phyloP scores from a whole-genome alignment of 92 coral and sea anemone species.

The Paragorgia papillata region DNA sequence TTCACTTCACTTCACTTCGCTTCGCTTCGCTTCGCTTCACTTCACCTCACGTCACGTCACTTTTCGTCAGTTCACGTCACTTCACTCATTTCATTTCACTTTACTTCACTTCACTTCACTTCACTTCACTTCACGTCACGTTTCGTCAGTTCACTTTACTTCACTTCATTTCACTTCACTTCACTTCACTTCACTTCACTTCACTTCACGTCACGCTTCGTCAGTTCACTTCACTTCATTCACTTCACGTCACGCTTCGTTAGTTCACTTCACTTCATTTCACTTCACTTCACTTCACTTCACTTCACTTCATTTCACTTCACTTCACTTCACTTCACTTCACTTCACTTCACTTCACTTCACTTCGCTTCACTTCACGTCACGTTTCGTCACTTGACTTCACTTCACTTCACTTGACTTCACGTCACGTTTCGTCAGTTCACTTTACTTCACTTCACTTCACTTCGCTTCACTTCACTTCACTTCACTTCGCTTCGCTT shows the following conservation, averaged over 20 bases:
- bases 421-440: background rate
- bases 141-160: no score
- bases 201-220: background rate
- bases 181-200: no score
- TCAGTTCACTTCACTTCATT: constrained; percentile 1
- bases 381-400: background rate
- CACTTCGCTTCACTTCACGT: background rate
- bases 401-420: background rate
- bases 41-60: constrained; percentile 12
- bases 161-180: background rate
- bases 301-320: background rate
- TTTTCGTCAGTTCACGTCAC: constrained; percentile 15
- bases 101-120: constrained; percentile 33
- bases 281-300: background rate
- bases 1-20: background rate
- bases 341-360: constrained; percentile 17
- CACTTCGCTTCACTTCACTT: background rate
- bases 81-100: constrained; percentile 6
- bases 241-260: background rate
- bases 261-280: background rate
- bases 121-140: constrained; percentile 20
- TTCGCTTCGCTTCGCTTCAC: constrained; percentile 4
- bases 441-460: background rate
- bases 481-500: background rate
- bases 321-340: no score